Evolutionary conservation across 1,140 invertebrate species (phyloP).

Genomic region (Pogonomyrmex barbatus): DNA sequence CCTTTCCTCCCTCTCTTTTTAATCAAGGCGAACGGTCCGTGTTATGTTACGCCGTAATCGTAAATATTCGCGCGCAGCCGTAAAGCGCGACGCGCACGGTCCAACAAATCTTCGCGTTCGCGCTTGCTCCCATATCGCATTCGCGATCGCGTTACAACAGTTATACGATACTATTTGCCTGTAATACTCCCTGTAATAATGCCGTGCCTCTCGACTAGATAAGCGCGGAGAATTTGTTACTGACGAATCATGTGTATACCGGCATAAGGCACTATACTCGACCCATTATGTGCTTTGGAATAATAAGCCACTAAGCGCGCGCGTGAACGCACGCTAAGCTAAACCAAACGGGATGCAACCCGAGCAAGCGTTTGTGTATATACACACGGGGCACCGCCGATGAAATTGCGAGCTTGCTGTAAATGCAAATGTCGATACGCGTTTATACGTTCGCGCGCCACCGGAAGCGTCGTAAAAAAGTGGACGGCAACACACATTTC

Average conservation of each 20-base stretch:
- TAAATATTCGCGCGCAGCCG: not conserved
- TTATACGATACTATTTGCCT: constrained; percentile 54
- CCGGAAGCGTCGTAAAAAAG: not conserved
- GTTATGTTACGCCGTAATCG: not conserved
- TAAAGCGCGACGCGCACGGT: constrained; percentile 26
- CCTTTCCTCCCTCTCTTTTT: not conserved
- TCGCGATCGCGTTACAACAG: constrained; percentile 52
- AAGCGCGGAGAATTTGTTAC: constrained; percentile 49
- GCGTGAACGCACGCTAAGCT: constrained; percentile 20
- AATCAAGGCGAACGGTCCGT: not conserved
- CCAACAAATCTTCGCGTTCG: constrained; percentile 41
- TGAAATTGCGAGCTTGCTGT: not conserved
- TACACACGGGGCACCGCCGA: not conserved
- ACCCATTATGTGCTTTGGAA: constrained; percentile 56
- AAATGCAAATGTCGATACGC: constrained; percentile 22
- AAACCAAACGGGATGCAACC: constrained; percentile 2
- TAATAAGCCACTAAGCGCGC: constrained; percentile 54
- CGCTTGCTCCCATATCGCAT: constrained; percentile 34
- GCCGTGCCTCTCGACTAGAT: constrained; percentile 50
- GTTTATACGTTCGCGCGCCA: not conserved
- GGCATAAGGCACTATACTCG: constrained; percentile 3
- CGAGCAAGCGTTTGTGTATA: not conserved
- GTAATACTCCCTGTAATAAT: constrained; percentile 44
- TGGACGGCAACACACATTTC: not conserved
- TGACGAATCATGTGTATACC: constrained; percentile 45